Conservation (phyloP, 2,888 invertebrate genomes). For the Lasioglossum vierecki region DNA sequence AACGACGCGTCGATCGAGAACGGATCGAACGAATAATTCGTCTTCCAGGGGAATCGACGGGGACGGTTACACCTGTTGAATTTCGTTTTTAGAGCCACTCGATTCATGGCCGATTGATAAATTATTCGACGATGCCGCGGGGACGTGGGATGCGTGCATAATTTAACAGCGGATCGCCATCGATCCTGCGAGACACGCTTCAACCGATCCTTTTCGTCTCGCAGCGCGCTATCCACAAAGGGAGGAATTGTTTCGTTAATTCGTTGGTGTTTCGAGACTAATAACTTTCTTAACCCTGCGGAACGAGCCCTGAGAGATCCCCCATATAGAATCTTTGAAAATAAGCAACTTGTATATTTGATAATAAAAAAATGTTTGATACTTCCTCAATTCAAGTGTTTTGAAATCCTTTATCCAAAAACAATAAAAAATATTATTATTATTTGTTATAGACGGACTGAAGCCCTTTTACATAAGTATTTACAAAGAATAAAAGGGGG, state of each 20-base stretch:
- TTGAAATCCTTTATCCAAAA: too few relatives aligned
- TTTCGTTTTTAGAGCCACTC: conserved; percentile 27
- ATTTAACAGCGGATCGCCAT: conserved; percentile 33
- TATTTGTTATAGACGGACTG: too few relatives aligned
- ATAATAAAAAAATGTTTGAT: too few relatives aligned
- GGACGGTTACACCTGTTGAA: conserved; percentile 43
- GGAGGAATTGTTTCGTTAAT: background rate
- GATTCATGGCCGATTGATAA: conserved; percentile 19
- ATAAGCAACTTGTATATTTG: too few relatives aligned
- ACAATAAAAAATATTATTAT: too few relatives aligned
- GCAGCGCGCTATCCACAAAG: background rate
- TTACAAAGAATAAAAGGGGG: too few relatives aligned
- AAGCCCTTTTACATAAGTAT: too few relatives aligned
- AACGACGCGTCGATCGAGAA: conserved; percentile 14
- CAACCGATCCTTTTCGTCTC: background rate
- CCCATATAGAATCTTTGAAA: too few relatives aligned
- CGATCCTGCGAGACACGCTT: conserved; percentile 3
- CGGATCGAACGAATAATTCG: conserved; percentile 19
- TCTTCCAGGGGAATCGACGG: background rate
- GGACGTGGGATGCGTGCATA: conserved; percentile 13
- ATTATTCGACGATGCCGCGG: conserved; percentile 27
- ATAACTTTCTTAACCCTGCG: too few relatives aligned
- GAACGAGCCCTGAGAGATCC: too few relatives aligned
- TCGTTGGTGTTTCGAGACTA: background rate
- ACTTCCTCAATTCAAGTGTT: too few relatives aligned